Percentiles rank a stretch among this genome's conserved stretches.
These are phyloP conservation scores for Numida meleagris DNA, from an alignment of 2,113 vertebrate species.

Conservation along the genomic window DNA sequence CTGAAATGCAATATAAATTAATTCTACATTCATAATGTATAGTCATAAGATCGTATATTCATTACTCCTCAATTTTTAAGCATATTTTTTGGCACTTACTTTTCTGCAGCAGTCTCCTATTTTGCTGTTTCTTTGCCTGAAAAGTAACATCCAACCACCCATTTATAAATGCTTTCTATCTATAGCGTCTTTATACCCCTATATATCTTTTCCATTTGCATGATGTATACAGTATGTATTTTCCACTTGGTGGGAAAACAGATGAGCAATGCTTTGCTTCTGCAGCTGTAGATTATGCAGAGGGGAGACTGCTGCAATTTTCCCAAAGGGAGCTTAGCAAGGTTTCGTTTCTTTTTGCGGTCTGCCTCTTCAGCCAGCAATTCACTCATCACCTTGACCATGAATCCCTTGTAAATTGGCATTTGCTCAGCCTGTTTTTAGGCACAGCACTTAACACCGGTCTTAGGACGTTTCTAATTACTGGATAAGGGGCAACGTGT, in stretches of 20 bases:
- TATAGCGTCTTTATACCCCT: neutral
- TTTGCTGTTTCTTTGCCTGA: conserved; percentile 8
- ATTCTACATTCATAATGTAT: conserved; percentile 2
- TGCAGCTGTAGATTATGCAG: conserved; percentile 25
- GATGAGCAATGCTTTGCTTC: conserved; percentile 3
- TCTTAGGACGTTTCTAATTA: conserved; percentile 54
- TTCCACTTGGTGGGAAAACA: conserved; percentile 39
- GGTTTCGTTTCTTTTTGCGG: neutral
- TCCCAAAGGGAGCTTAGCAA: conserved; percentile 11
- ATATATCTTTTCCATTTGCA: neutral
- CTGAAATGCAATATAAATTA: conserved; percentile 43
- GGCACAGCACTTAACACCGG: neutral
- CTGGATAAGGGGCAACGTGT: neutral
- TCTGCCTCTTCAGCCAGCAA: conserved; percentile 9
- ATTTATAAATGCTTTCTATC: conserved; percentile 32
- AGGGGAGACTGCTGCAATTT: neutral
- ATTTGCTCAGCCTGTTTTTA: conserved; percentile 31
- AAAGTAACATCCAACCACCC: neutral
- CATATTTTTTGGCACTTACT: neutral
- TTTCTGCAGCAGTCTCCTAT: neutral
- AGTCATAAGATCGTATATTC: neutral
- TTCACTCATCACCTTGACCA: conserved; percentile 53
- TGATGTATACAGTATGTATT: neutral
- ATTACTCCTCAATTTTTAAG: neutral
- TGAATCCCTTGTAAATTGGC: neutral